Evolutionary conservation across 2,888 invertebrate species (phyloP).

Genomic region (Dryomyza anilis): DNA sequence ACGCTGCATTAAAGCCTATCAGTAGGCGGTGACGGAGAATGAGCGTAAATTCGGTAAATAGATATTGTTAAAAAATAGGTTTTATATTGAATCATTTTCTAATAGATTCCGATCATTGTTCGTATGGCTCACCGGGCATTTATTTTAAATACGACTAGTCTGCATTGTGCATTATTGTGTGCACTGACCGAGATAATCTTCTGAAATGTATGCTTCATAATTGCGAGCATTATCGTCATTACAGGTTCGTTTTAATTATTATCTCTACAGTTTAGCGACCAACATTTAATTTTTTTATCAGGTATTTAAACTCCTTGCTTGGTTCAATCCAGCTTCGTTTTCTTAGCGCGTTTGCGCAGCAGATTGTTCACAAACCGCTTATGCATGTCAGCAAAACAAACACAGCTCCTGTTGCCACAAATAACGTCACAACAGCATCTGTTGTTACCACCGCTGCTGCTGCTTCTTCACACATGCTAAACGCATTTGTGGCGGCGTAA

Average conservation of each 20-base stretch:
- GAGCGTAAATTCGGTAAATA: slow-evolving; percentile 73
- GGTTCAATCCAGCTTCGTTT: slow-evolving; percentile 41
- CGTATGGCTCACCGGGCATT: no score
- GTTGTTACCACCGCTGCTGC: slow-evolving; percentile 7
- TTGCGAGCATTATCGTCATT: slow-evolving; percentile 91
- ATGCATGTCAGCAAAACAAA: slow-evolving; percentile 1
- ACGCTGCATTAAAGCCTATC: slow-evolving; percentile 82
- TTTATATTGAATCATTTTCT: background rate
- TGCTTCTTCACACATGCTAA: no score
- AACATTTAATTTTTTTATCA: slow-evolving; percentile 15
- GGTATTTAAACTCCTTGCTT: slow-evolving; percentile 46
- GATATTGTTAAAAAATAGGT: background rate
- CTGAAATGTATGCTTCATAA: slow-evolving; percentile 85
- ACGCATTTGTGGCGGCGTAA: no score
- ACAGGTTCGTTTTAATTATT: slow-evolving; percentile 63
- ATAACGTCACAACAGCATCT: no score
- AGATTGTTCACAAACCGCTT: slow-evolving; percentile 39
- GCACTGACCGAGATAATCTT: slow-evolving; percentile 85
- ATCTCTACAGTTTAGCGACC: background rate
- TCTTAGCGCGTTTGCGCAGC: slow-evolving; percentile 43
- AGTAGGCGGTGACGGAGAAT: slow-evolving; percentile 92
- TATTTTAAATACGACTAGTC: slow-evolving; percentile 95
- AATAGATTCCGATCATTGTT: background rate
- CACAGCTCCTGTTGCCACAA: background rate
- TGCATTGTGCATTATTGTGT: slow-evolving; percentile 85